Conservation (phyloP, 1,140 invertebrate genomes). For the Arion vulgaris region DNA sequence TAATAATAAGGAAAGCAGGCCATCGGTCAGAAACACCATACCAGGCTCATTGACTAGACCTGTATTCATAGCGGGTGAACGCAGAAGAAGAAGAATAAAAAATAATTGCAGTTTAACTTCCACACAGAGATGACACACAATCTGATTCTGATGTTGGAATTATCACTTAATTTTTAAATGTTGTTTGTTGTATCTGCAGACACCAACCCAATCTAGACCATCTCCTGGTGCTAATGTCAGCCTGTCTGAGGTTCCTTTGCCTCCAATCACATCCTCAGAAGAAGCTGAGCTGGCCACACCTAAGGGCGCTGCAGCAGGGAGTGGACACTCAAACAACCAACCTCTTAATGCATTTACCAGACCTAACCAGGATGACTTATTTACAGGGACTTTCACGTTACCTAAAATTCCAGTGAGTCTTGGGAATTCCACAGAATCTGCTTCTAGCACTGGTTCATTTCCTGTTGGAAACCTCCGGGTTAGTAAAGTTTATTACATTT, state of each 20-base stretch:
- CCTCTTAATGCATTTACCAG: slow-evolving; percentile 6
- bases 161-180: too few species aligned
- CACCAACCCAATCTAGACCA: slow-evolving; percentile 23
- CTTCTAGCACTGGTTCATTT: slow-evolving; percentile 23
- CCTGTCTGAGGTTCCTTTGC: slow-evolving; percentile 57
- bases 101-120: too few species aligned
- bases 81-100: too few species aligned
- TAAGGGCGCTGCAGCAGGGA: slow-evolving; percentile 24
- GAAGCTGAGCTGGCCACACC: slow-evolving; percentile 58
- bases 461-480: slow-evolving; percentile 24
- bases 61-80: too few species aligned
- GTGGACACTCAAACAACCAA: neutral
- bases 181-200: neutral
- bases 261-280: slow-evolving; percentile 51
- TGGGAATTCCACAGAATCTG: slow-evolving; percentile 25
- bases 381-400: neutral
- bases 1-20: too few species aligned
- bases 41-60: too few species aligned
- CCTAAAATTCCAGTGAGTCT: neutral
- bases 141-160: too few species aligned
- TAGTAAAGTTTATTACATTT: neutral
- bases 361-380: slow-evolving; percentile 36
- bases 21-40: too few species aligned
- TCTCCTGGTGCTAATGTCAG: slow-evolving; percentile 47
- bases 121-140: too few species aligned